Evolutionary conservation across 2,113 vertebrate genomes (phyloP).

Genomic region (Synodontis membranacea): DNA sequence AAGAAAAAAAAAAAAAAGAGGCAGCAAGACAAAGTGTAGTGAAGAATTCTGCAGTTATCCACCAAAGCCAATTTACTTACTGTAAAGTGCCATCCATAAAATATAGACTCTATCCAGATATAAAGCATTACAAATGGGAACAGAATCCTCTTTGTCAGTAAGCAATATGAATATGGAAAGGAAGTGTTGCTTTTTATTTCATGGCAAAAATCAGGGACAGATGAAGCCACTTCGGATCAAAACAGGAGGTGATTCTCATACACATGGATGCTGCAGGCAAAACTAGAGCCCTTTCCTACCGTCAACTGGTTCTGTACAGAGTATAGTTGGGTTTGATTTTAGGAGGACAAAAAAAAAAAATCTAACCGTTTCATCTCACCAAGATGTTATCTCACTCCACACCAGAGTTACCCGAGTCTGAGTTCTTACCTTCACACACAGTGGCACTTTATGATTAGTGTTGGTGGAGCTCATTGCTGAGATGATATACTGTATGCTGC

Average conservation of each 20-base stretch:
- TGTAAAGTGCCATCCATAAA: background rate
- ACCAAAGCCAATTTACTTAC: background rate
- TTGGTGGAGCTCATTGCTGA: background rate
- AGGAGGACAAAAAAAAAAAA: constrained; percentile 16
- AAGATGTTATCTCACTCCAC: constrained; percentile 14
- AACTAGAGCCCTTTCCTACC: constrained; percentile 47
- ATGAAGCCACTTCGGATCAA: background rate
- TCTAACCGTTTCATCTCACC: constrained; percentile 17
- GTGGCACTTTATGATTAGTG: background rate
- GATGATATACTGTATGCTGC: background rate
- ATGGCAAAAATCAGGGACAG: constrained; percentile 8
- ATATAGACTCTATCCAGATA: background rate
- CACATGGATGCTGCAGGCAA: constrained; percentile 36
- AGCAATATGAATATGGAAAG: background rate
- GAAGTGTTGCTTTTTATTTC: background rate
- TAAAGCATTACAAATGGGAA: background rate
- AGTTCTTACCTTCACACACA: background rate
- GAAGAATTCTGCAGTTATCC: background rate
- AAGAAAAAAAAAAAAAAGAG: too few relatives aligned
- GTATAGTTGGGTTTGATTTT: background rate
- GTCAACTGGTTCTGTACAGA: constrained; percentile 34
- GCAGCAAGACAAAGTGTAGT: background rate
- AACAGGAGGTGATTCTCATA: constrained; percentile 20
- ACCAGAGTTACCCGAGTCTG: background rate
- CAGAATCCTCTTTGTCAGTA: background rate